Base-by-base conservation (phyloP, 1,140 invertebrate species). In the Myzus persicae region DNA sequence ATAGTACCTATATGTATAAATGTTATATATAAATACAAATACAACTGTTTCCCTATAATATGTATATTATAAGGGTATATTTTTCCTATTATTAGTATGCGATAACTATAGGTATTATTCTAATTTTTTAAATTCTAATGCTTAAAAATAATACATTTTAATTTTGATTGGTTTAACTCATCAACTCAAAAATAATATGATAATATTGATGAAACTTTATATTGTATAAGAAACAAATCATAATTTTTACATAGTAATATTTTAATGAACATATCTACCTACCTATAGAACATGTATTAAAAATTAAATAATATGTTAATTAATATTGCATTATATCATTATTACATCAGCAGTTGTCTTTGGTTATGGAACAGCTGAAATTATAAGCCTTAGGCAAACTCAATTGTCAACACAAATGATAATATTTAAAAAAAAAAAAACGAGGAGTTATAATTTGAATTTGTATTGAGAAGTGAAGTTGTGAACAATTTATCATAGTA, bases 381-480 rank as follows among this genome's bases (percentile, higher is more conserved):
- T 87, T 87, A 48, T 87, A 36, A 48, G 42, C 85, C 44, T 87
- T 87, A 87, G 38, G 31, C 85, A 87, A 87, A 87, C 44, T 87
- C 85, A 36, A 87, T 48, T 48, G 85, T 87, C 85, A n/a, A 87
- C 44, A 87, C 44, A 46, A 87, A 82, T 2, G 20, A 82, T 82
- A 82, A 82, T 82, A 82, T 38, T 82, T 38, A 82, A 82, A 82
- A 24, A 82, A 82, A 82, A 82, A 24, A 82, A 82, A 82, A 82
- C 24, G 6, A 82, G 0, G 22, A 22, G 20, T 82, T 38, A 76
- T 6, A 76, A 76, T 76, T 76, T 76, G 20, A 31, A 76, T n/a
- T 76, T n/a, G n/a, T 76, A 18, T 76, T n/a, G 59, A 76, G 5
- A 76, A n/a, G n/a, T n/a, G n/a, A n/a, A n/a, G n/a, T n/a, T n/a